phyloP scores from a whole-genome alignment of 2,888 invertebrate genomes.

The Clistopyga incitator region DNA sequence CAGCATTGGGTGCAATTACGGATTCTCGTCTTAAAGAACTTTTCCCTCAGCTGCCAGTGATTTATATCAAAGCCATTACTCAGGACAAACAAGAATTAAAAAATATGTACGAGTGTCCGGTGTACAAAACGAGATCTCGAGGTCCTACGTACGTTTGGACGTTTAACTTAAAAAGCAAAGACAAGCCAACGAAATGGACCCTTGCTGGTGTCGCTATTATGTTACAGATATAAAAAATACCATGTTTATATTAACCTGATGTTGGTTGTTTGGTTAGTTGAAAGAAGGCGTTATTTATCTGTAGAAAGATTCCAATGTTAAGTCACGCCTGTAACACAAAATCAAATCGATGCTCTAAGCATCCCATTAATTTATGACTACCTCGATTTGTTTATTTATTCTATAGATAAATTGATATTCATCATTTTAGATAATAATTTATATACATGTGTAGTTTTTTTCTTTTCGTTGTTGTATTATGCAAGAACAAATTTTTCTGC shows the following conservation, averaged over 20 bases:
- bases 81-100: constrained; percentile 95
- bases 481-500: too few relatives aligned
- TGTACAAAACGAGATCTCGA: constrained; percentile 95
- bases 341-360: too few relatives aligned
- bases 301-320: not conserved
- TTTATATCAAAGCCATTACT: constrained; percentile 93
- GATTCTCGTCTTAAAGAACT: constrained; percentile 96
- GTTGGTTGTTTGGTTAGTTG: not conserved
- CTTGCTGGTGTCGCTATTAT: constrained; percentile 96
- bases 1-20: constrained; percentile 90
- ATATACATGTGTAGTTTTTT: too few relatives aligned
- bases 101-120: constrained; percentile 96
- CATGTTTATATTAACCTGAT: constrained; percentile 83
- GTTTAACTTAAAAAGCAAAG: constrained; percentile 95
- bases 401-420: too few relatives aligned
- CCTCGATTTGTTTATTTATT: too few relatives aligned
- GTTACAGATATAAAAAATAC: constrained; percentile 91
- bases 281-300: not conserved
- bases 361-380: too few relatives aligned
- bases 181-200: constrained; percentile 96
- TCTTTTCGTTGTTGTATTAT: too few relatives aligned
- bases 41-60: constrained; percentile 95
- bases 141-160: constrained; percentile 98
- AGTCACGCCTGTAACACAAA: too few relatives aligned
- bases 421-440: too few relatives aligned